These are phyloP conservation scores for Physella acuta DNA, from an alignment of 1,140 invertebrate species.

Conservation along the genomic window DNA sequence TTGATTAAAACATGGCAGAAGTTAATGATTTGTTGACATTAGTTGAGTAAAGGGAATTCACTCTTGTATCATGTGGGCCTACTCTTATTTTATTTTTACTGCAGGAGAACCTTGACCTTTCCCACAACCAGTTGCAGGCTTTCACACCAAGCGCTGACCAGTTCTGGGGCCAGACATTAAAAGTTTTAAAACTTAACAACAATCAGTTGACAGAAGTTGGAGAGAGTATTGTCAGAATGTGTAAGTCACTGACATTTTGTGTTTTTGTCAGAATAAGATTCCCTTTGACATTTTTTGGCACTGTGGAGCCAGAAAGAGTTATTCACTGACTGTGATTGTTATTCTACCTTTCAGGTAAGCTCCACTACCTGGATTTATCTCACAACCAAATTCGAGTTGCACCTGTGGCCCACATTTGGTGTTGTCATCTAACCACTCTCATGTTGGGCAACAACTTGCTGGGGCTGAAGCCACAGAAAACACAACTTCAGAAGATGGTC, in stretches of 20 bases:
- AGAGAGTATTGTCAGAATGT: constrained; percentile 11
- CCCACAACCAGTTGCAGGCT: constrained; percentile 2
- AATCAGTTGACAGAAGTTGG: constrained; percentile 4
- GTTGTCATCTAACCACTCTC: constrained; percentile 13
- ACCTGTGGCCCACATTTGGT: neutral
- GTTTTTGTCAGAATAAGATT: too few species aligned
- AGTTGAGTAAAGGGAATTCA: too few species aligned
- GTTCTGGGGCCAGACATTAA: constrained; percentile 7
- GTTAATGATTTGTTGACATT: too few species aligned
- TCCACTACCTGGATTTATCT: constrained; percentile 7
- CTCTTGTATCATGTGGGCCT: too few species aligned
- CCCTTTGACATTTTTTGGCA: too few species aligned
- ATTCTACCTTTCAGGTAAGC: neutral
- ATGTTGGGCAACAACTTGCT: constrained; percentile 16
- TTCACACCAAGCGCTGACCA: constrained; percentile 19
- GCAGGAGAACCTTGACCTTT: constrained; percentile 1
- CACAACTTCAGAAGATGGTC: constrained; percentile 1
- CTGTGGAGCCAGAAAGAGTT: too few species aligned
- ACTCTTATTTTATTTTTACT: too few species aligned
- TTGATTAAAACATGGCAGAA: too few species aligned
- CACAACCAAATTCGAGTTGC: constrained; percentile 1
- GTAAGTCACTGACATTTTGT: too few species aligned
- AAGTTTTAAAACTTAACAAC: neutral
- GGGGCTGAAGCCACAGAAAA: neutral
- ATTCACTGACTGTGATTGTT: too few species aligned